Conservation (phyloP, 2,113 vertebrate species). For the Thryonomys swinderianus region DNA sequence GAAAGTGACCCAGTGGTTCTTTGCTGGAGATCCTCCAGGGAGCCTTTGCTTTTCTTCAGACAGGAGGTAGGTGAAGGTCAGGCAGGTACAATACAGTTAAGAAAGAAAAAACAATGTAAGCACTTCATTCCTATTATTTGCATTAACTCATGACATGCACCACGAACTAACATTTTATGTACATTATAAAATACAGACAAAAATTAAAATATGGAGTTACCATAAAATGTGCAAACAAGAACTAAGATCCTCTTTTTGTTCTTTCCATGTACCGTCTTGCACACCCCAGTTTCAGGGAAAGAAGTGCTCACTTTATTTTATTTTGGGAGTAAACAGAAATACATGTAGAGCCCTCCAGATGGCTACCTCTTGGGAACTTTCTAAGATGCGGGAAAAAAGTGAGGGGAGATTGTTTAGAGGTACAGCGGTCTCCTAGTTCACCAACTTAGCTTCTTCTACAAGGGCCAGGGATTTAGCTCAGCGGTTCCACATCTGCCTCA, state of each 20-base stretch:
- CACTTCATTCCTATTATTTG: neutral
- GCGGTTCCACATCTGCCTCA: too few relatives aligned
- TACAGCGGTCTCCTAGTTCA: neutral
- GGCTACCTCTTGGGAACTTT: neutral
- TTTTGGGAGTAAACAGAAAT: neutral
- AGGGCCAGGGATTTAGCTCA: too few relatives aligned
- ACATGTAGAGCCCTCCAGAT: neutral
- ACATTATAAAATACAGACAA: neutral
- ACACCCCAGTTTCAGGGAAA: neutral
- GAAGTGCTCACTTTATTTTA: neutral
- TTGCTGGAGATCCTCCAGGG: neutral
- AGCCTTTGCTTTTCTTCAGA: neutral
- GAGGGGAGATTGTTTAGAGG: neutral
- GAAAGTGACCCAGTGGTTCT: neutral
- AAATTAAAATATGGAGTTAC: neutral
- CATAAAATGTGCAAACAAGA: neutral
- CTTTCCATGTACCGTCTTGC: too few relatives aligned
- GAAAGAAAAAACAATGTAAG: neutral
- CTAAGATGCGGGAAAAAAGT: slow-evolving; percentile 6
- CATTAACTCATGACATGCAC: neutral
- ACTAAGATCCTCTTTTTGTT: neutral
- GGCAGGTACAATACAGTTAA: neutral
- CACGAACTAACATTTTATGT: neutral
- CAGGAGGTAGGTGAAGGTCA: neutral
- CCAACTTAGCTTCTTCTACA: neutral